phyloP scores from a whole-genome alignment of 1,140 invertebrate species.

The Lucilia sericata region DNA sequence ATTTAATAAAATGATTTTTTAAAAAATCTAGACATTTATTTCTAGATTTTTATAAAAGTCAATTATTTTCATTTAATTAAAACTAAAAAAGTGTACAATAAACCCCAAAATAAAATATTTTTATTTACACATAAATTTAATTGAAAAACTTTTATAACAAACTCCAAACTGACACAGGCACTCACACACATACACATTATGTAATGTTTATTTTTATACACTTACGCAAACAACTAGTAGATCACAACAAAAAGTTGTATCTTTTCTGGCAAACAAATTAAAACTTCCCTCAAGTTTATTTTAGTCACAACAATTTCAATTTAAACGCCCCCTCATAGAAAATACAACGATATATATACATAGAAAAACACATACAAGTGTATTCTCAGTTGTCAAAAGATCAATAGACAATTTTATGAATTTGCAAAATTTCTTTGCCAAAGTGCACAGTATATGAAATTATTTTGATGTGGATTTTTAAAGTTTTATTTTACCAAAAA shows the following conservation, averaged over 20 bases:
- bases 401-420: not conserved
- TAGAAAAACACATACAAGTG: not conserved
- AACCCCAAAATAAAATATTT: not conserved
- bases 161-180: not conserved
- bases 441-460: not conserved
- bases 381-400: not conserved
- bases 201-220: not conserved
- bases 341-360: no score
- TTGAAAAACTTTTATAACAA: constrained; percentile 15
- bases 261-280: not conserved
- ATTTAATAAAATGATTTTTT: no score
- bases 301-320: not conserved
- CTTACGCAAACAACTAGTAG: no score
- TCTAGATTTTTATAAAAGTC: no score
- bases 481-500: no score
- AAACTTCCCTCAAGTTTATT: not conserved
- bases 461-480: no score
- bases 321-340: not conserved
- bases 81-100: not conserved
- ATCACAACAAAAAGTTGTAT: not conserved
- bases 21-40: no score
- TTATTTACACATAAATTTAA: constrained; percentile 21
- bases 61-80: no score
- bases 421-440: not conserved
- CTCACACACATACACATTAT: not conserved